These are phyloP conservation scores for Fopius arisanus DNA, from an alignment of 1,140 invertebrate genomes.

Conservation along the genomic window DNA sequence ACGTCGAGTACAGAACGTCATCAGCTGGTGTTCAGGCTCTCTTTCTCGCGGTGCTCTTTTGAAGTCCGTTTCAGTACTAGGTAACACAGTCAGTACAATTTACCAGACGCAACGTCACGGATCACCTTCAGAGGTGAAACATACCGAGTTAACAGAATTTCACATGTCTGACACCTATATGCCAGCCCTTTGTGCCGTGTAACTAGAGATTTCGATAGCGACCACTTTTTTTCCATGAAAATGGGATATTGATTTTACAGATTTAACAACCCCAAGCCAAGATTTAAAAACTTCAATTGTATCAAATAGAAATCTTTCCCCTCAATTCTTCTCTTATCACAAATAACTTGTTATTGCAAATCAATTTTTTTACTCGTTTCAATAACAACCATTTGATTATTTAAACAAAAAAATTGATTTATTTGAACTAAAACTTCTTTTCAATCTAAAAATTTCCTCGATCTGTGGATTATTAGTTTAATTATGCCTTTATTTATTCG, in stretches of 20 bases:
- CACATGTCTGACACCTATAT: not conserved
- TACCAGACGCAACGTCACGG: slow-evolving; percentile 25
- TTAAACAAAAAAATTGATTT: too few relatives aligned
- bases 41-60: slow-evolving; percentile 1
- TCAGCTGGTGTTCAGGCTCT: not conserved
- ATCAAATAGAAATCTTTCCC: too few relatives aligned
- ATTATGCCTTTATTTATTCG: too few relatives aligned
- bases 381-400: too few relatives aligned
- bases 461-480: too few relatives aligned
- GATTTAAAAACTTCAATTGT: too few relatives aligned
- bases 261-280: too few relatives aligned
- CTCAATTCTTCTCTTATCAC: too few relatives aligned
- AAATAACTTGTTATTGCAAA: too few relatives aligned
- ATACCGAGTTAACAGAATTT: not conserved
- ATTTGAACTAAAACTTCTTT: too few relatives aligned
- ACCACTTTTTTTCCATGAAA: not conserved
- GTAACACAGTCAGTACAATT: slow-evolving; percentile 2
- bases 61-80: slow-evolving; percentile 29
- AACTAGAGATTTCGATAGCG: not conserved
- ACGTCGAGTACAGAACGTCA: not conserved
- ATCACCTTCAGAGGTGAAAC: slow-evolving; percentile 23
- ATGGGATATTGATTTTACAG: slow-evolving; percentile 10
- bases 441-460: too few relatives aligned
- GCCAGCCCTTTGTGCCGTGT: not conserved
- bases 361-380: too few relatives aligned